Base-by-base conservation (phyloP, 2,797 vertebrate genomes). In the Podarcis siculus region DNA sequence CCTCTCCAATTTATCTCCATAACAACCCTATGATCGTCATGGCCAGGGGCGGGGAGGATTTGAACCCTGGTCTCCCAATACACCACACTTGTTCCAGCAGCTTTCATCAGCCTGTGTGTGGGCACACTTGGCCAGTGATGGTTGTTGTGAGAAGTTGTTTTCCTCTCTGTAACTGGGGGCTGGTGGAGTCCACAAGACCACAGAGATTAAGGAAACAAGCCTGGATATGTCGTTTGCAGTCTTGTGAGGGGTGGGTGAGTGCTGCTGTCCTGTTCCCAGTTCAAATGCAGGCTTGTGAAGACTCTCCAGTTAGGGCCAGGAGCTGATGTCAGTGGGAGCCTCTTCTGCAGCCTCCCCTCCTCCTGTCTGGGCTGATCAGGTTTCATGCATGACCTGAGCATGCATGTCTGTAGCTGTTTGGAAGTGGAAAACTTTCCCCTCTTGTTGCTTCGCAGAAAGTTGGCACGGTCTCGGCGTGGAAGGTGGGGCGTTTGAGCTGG, bases 301-400 rank as follows among this genome's bases (percentile, higher is more conserved):
- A 42, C 30, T 10, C 35, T 19, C 55, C 8, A 39, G 27, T 64
- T 13, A 8, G 21, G 71, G 30, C 37, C 2, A 21, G 30, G 10
- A 58, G 12, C 13, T 23, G 80, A 77, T 55, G 58, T 55, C 69
- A 45, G 71, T 25, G 23, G 71, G 39, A 27, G 64, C 12, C 73
- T 55, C 49, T 80, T 32, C 3, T 0, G 6, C 2, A 0, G 64
- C 35, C 7, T 0, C 6, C 0, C 13, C 15, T 4, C 19, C 42
- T 0, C 64, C 39, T 25, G 5, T 6, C 45, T 45, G 71, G 64
- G 83, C 85, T 10, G 15, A 37, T 72, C 10, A 21, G 85, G 82
- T 85, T 91, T 87, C 92, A 91, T 89, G 92, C 58, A 64, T 91
- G 91, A 91, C 89, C 84, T 37, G 49, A 42, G 86, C 77, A 27